Base-by-base conservation (phyloP, 2,113 vertebrate species). In the Daphoenositta chrysoptera region DNA sequence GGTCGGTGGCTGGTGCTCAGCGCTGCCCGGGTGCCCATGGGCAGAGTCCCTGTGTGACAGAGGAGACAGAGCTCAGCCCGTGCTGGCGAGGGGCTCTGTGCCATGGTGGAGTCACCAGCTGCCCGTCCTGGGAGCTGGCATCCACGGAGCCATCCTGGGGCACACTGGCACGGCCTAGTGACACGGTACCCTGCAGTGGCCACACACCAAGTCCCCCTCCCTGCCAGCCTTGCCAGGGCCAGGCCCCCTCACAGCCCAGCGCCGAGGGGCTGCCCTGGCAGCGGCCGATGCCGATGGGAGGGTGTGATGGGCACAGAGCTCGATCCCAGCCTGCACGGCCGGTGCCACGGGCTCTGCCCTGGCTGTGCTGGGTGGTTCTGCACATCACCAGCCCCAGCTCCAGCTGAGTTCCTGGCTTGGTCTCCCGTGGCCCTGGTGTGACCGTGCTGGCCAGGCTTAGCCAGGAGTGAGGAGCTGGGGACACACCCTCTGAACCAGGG, bases 241-340 rank as follows among this genome's bases (percentile, higher is more conserved):
- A 1, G 73, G 58, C 13, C 16, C 39, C 18, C 0, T 11, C 69
- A 18, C 54, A 24, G 35, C 80, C 68, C 27, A 7, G 2, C n/a
- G 17, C n/a, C 1, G 2, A 26, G 70, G 35, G 27, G 30, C 2
- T 0, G 3, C 11, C 26, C 48, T 44, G 72, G 45, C 68, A 37
- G 42, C 4, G 19, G 40, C 87, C 0, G 1, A 4, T 0, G 2
- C 53, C 0, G 1, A 20, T 0, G 0, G 40, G 70, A 39, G 58
- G 58, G 2, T 44, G 60, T 14, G 33, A 14, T 4, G 13, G 68
- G 60, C 69, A 44, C 57, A 18, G 45, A 60, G 47, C 60, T 68
- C 37, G 5, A 1, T 10, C 9, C 47, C 14, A 24, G 75, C 18
- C 15, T 1, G 8, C 2, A 6, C 50, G 58, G 69, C 66, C 1